Percentiles rank a stretch among this genome's conserved stretches.
Conservation (phyloP, 2,797 vertebrate species). For the Sebastes steindachneri region DNA sequence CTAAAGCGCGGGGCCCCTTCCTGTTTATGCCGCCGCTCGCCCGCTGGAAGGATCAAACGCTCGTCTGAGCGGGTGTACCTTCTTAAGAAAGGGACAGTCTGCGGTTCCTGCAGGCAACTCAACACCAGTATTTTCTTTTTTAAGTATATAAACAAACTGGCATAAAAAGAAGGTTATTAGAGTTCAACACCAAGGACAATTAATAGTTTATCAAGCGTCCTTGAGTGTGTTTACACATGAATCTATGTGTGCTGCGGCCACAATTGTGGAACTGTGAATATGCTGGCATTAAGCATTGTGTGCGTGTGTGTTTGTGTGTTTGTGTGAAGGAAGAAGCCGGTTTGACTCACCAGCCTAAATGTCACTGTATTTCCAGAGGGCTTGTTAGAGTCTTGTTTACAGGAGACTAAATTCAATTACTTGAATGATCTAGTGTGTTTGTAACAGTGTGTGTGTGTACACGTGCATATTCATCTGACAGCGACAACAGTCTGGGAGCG, state of each 20-base stretch:
- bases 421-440: slow-evolving; percentile 32
- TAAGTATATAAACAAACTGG: neutral
- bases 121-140: neutral
- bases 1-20: slow-evolving; percentile 72
- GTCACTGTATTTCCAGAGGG: slow-evolving; percentile 62
- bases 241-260: neutral
- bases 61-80: slow-evolving; percentile 26
- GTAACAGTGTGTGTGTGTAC: neutral
- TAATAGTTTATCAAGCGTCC: neutral
- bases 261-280: neutral
- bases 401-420: slow-evolving; percentile 53
- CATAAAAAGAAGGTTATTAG: neutral
- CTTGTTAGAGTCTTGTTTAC: slow-evolving; percentile 61
- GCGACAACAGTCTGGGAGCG: neutral
- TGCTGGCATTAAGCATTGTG: neutral
- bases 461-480: slow-evolving; percentile 3
- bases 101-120: slow-evolving; percentile 1
- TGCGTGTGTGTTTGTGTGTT: neutral
- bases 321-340: neutral
- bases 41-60: slow-evolving; percentile 65
- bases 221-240: neutral
- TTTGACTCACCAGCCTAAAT: slow-evolving; percentile 48
- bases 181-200: neutral
- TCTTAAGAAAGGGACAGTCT: slow-evolving; percentile 9
- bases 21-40: slow-evolving; percentile 70